Conservation (phyloP, 2,797 vertebrate species). For the Chanos chanos region DNA sequence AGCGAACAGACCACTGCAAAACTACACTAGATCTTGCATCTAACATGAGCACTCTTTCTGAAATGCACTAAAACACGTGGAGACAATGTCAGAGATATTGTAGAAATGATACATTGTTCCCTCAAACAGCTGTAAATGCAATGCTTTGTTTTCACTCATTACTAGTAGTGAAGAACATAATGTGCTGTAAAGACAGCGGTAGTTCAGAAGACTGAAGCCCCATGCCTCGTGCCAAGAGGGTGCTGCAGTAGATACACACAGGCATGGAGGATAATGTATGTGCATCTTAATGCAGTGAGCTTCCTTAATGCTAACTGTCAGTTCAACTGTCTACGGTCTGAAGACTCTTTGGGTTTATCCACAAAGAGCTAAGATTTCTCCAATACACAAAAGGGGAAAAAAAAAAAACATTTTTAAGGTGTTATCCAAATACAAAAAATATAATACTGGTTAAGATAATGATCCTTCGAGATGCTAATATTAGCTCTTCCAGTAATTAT, state of each 20-base stretch:
- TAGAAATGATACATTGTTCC: no score
- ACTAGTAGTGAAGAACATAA: no score
- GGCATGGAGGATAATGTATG: conserved; percentile 29
- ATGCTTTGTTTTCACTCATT: no score
- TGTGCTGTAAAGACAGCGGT: no score
- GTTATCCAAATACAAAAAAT: conserved; percentile 15
- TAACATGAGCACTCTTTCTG: background rate
- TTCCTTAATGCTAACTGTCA: conserved; percentile 31
- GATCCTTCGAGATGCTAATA: no score
- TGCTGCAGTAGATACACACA: background rate
- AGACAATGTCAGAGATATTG: conserved; percentile 1
- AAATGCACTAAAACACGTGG: conserved; percentile 10
- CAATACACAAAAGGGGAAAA: no score
- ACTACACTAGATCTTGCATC: background rate
- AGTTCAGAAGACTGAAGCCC: no score
- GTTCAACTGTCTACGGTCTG: conserved; percentile 16
- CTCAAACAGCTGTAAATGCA: no score
- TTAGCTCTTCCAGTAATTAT: no score
- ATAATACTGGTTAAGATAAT: background rate
- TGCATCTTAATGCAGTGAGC: conserved; percentile 28
- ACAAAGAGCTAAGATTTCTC: background rate
- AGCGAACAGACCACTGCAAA: conserved; percentile 2
- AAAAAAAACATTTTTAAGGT: no score
- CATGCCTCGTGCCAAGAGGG: conserved; percentile 20
- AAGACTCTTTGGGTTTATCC: conserved; percentile 9